These are phyloP conservation scores for Clarias platycephalus DNA, from an alignment of 2,797 vertebrate genomes.

Conservation along the genomic window DNA sequence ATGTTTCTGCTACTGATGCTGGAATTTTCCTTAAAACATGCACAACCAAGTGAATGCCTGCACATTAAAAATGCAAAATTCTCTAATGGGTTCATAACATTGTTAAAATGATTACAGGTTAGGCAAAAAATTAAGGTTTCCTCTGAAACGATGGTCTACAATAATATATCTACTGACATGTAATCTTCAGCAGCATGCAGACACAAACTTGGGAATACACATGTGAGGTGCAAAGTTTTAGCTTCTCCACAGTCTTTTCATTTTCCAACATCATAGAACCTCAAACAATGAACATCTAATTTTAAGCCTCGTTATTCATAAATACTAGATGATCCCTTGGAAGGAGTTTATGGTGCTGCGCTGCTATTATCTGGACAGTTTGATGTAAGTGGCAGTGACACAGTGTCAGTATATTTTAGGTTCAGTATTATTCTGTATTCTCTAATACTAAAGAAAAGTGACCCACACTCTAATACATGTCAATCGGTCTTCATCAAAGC, in stretches of 20 bases:
- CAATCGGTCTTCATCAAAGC: slow-evolving; percentile 65
- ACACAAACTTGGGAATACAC: slow-evolving; percentile 6
- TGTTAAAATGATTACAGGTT: not conserved
- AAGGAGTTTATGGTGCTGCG: slow-evolving; percentile 21
- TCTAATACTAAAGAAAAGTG: slow-evolving; percentile 54
- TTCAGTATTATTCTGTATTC: slow-evolving; percentile 39
- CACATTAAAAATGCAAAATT: not conserved
- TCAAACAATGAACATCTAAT: slow-evolving; percentile 33
- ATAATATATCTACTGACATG: too few species aligned
- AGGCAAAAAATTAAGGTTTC: not conserved
- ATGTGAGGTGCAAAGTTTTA: not conserved
- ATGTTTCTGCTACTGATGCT: not conserved
- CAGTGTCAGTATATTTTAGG: slow-evolving; percentile 54
- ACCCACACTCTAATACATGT: slow-evolving; percentile 56
- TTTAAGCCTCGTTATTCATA: slow-evolving; percentile 40
- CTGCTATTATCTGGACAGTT: slow-evolving; percentile 26
- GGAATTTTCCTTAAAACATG: not conserved
- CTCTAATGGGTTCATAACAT: not conserved
- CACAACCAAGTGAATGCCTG: not conserved
- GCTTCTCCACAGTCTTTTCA: not conserved
- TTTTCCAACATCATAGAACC: slow-evolving; percentile 6
- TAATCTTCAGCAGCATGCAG: not conserved
- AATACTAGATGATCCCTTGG: not conserved
- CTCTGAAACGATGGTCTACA: not conserved
- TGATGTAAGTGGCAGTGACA: slow-evolving; percentile 47